A percentile compares a stretch with the other conserved stretches of the same genome.
Conservation (phyloP, 37 sponge, comb jelly and placozoan genomes). For the Axinella damicornis region DNA sequence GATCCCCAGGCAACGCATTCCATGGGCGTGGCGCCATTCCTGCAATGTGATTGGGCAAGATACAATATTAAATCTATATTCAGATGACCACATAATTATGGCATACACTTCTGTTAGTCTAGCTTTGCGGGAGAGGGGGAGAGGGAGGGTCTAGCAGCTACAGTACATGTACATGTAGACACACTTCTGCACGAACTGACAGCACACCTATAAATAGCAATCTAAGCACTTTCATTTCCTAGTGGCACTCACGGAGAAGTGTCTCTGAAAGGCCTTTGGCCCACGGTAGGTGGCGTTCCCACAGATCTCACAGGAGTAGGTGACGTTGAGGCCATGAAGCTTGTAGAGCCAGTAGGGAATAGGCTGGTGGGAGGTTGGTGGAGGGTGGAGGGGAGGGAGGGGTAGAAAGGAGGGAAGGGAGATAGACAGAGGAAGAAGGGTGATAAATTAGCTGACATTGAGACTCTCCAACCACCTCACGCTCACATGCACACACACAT, state of each 20-base stretch:
- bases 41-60: constrained; percentile 1
- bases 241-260: constrained; percentile 83
- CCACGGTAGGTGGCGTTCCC: constrained; percentile 93
- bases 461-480: too few species aligned
- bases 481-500: too few species aligned
- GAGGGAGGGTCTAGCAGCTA: neutral
- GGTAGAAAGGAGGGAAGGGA: too few species aligned
- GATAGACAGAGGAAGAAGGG: too few species aligned
- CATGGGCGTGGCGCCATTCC: constrained; percentile 99
- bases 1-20: constrained; percentile 98
- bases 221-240: neutral
- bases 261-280: constrained; percentile 98
- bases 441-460: too few species aligned
- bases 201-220: neutral
- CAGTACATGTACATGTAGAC: neutral
- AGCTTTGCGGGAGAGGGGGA: neutral
- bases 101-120: too few species aligned
- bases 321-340: constrained; percentile 97
- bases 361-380: constrained; percentile 70
- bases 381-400: too few species aligned
- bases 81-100: neutral
- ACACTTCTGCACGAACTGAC: too few species aligned
- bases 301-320: constrained; percentile 98
- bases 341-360: constrained; percentile 99
- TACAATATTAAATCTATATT: too few species aligned